These are phyloP conservation scores for Xestia sexstrigata DNA, from an alignment of 2,888 invertebrate species.

Conservation along the genomic window DNA sequence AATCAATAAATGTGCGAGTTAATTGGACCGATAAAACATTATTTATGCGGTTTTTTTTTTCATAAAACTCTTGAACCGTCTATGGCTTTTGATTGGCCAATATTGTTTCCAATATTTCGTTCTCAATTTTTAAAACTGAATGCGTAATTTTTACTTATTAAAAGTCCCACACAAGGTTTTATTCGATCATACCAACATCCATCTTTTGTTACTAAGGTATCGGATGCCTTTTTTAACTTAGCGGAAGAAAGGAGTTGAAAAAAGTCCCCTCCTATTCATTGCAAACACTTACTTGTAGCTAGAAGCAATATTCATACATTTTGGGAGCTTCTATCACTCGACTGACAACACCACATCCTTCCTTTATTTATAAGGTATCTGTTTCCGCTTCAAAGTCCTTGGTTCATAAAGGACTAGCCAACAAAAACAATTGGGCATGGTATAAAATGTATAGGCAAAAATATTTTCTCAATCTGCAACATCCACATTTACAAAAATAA, in stretches of 20 bases:
- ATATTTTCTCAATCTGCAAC: not conserved
- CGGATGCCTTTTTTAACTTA: not conserved
- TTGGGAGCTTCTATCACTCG: conserved; percentile 33
- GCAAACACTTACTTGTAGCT: conserved; percentile 4
- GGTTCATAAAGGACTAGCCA: conserved; percentile 76
- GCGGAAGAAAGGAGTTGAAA: not conserved
- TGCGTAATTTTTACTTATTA: not conserved
- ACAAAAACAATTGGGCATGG: not conserved
- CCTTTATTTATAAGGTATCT: conserved; percentile 53
- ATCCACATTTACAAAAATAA: not conserved
- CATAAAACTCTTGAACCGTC: not conserved
- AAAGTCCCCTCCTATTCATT: not conserved
- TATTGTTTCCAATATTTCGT: not conserved
- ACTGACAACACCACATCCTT: conserved; percentile 53
- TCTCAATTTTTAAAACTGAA: not conserved
- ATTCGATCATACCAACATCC: no score
- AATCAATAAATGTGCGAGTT: conserved; percentile 32
- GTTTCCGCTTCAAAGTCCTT: conserved; percentile 41
- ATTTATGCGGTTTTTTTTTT: not conserved
- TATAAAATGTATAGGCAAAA: not conserved
- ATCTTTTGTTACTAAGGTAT: not conserved
- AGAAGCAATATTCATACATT: conserved; percentile 35
- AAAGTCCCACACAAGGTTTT: not conserved
- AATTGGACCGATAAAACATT: conserved; percentile 39
- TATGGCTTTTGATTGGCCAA: conserved; percentile 1